Base-by-base conservation (phyloP, 2,888 invertebrate genomes). In the Heteropelma amictum region DNA sequence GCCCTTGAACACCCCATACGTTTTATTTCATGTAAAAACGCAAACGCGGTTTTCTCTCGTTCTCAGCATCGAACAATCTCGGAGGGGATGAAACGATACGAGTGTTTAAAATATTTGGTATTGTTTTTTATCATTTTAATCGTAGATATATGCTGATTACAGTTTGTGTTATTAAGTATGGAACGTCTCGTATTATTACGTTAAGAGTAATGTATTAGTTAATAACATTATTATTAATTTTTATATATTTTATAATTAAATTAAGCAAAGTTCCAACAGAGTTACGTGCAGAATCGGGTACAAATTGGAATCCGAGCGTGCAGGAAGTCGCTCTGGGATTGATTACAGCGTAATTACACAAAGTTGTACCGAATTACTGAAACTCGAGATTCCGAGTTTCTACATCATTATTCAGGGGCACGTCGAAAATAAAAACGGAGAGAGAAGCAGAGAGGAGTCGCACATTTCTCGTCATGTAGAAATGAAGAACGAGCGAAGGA, bases 281-380 rank as follows among this genome's bases (percentile, higher is more conserved):
- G 33, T 14, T 12, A 45, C 54, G 42, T 30, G 14, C 14, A 33
- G 35, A 42, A 54, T 42, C 1, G 17, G 10, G 26, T 42, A 53
- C 23, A 33, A 54, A 12, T 53, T 54, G 42, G 33, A 54, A 53
- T 40, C 28, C 30, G 51, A 53, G 51, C 30, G 21, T 10, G 19
- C 42, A 28, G 17, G 28, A 28, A 17, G 49, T 26, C 35, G 26
- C 42, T 45, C 14, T 49, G 26, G 51, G 65, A 60, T 30, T 58
- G 72, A 72, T 72, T 72, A 65, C 65, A 53, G 12, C 42, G 40
- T 72, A 72, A 65, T 67, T 72, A 53, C 53, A 67, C 67, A 65
- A 54, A 53, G 65, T 67, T 26, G 26, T 60, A 67, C 67, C 45
- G 45, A 72, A 65, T 72, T 42, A 60, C 28, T 21, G 58, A 58